Percentiles rank a stretch among this genome's conserved stretches.
These are phyloP conservation scores for Centropus unirufus DNA, from an alignment of 2,113 vertebrate species.

Conservation along the genomic window DNA sequence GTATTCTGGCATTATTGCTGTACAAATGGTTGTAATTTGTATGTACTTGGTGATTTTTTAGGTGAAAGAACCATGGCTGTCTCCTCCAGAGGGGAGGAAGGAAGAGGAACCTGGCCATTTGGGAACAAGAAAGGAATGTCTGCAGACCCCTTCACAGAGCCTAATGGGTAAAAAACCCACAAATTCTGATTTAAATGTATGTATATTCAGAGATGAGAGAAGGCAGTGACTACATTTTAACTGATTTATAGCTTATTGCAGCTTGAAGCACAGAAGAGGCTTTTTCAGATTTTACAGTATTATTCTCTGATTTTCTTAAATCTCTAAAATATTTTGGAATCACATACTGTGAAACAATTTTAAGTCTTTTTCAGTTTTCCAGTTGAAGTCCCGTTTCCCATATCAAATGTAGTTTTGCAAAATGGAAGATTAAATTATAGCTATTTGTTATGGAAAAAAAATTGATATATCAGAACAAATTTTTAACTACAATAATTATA, in stretches of 20 bases:
- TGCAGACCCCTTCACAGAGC: constrained; percentile 13
- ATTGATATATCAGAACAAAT: neutral
- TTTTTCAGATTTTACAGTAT: neutral
- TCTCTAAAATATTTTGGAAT: neutral
- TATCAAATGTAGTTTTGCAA: neutral
- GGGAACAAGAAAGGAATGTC: constrained; percentile 36
- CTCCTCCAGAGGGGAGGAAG: constrained; percentile 60
- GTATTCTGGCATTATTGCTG: neutral
- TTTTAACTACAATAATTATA: neutral
- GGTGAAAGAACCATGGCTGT: constrained; percentile 62
- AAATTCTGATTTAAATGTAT: neutral
- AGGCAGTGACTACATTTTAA: neutral
- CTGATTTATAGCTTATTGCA: neutral
- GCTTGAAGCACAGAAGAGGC: neutral
- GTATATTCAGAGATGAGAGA: neutral
- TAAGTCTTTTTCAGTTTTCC: constrained; percentile 1
- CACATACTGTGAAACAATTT: neutral
- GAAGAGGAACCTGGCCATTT: constrained; percentile 59
- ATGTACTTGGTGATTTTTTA: constrained; percentile 49
- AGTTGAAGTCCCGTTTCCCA: neutral
- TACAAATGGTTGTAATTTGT: neutral
- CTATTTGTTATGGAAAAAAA: neutral
- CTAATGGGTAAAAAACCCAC: constrained; percentile 73
- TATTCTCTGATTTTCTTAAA: neutral
- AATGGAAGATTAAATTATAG: neutral